phyloP scores from a whole-genome alignment of 2,888 invertebrate genomes.

The Chrysolina americana region DNA sequence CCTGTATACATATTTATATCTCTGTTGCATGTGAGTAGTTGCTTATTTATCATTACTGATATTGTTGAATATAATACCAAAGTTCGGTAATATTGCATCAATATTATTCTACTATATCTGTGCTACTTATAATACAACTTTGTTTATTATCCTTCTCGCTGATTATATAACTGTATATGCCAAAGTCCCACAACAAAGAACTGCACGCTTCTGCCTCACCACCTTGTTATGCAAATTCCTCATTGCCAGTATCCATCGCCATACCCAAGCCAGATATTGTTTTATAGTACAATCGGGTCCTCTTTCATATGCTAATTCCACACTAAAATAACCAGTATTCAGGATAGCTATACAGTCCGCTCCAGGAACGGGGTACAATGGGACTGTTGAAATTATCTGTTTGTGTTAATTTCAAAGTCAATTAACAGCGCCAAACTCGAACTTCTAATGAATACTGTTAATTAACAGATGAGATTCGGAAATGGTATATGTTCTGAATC shows the following conservation, averaged over 20 bases:
- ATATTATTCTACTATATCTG: no score
- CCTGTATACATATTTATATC: no score
- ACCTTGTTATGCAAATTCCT: constrained; percentile 49
- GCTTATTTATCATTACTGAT: no score
- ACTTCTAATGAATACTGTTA: constrained; percentile 8
- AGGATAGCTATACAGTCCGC: constrained; percentile 21
- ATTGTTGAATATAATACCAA: no score
- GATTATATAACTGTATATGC: neutral
- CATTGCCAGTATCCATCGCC: constrained; percentile 44
- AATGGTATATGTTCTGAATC: neutral
- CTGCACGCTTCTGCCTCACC: constrained; percentile 25
- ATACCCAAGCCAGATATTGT: constrained; percentile 54
- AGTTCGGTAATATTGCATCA: no score
- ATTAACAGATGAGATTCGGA: constrained; percentile 16
- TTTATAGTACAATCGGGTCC: constrained; percentile 51
- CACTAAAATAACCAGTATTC: constrained; percentile 45
- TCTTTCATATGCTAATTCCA: constrained; percentile 51
- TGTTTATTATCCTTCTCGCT: neutral
- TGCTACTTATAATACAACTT: no score
- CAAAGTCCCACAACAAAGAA: neutral
- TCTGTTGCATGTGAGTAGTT: no score
- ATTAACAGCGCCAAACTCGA: constrained; percentile 20
- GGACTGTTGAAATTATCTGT: neutral
- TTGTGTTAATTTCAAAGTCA: constrained; percentile 29
- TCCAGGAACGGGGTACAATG: constrained; percentile 23